A percentile compares a stretch with the other conserved stretches of the same genome.
These are phyloP conservation scores for Takifugu rubripes DNA, from an alignment of 2,797 vertebrate species.

Conservation along the genomic window DNA sequence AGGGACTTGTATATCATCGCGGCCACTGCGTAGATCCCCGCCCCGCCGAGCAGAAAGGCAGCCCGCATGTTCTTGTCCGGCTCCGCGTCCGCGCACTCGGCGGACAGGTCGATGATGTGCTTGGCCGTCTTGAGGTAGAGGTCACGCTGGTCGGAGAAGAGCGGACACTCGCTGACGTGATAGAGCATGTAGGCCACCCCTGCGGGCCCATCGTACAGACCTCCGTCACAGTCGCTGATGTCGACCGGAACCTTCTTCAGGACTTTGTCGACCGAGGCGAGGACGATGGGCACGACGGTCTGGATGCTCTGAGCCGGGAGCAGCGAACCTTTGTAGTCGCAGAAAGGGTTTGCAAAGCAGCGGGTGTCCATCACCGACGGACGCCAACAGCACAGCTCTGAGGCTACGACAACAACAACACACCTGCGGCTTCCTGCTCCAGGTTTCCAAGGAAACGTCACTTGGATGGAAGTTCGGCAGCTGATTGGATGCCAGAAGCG, in stretches of 20 bases:
- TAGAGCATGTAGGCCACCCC: slow-evolving; percentile 88
- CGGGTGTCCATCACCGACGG: slow-evolving; percentile 77
- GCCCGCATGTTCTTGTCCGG: slow-evolving; percentile 81
- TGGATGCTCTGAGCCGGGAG: slow-evolving; percentile 73
- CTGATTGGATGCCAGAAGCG: slow-evolving; percentile 53
- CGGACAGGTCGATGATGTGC: slow-evolving; percentile 80
- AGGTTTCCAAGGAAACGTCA: slow-evolving; percentile 19
- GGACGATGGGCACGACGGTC: slow-evolving; percentile 70
- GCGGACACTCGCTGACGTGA: slow-evolving; percentile 81
- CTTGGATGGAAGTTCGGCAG: not conserved
- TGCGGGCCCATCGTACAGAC: slow-evolving; percentile 82
- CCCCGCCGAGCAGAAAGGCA: slow-evolving; percentile 84
- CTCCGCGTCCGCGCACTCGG: slow-evolving; percentile 75
- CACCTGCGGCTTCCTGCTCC: not conserved
- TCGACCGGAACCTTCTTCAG: slow-evolving; percentile 74
- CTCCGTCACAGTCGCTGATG: slow-evolving; percentile 72
- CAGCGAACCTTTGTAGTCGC: slow-evolving; percentile 81
- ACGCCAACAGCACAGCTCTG: not conserved
- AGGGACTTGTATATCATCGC: slow-evolving; percentile 81
- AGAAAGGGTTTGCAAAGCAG: slow-evolving; percentile 85
- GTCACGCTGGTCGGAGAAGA: slow-evolving; percentile 76
- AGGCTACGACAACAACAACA: not conserved
- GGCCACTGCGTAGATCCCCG: slow-evolving; percentile 84
- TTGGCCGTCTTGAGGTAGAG: slow-evolving; percentile 79
- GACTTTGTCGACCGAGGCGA: slow-evolving; percentile 78